Evolutionary conservation across 2,888 invertebrate genomes (phyloP), one percentile per base, ranked within the genome.

Genomic region (Leptodirus hochenwartii): DNA sequence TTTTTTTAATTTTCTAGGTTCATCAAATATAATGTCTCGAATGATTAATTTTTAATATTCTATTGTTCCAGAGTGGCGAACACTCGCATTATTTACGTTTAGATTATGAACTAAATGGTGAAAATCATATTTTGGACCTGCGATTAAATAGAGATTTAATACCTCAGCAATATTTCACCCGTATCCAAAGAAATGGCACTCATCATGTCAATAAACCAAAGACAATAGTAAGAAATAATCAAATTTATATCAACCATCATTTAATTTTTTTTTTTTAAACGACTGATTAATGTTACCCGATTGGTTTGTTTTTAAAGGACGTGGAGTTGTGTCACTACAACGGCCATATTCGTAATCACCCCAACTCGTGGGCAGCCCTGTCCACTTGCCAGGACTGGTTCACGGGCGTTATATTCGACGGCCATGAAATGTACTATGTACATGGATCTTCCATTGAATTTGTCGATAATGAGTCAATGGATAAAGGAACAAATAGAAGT

Each of bases 401-500:
- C 22, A 68, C 74, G 29, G 88, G 88, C 5, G 65, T 82, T 35
- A 65, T 88, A 37, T 80, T 67, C 50, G 84, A 87, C 49, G 85
- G 84, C 16, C 50, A 62, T 35, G 66, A 67, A 34, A 67, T 78
- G 53, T 75, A 73, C 51, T 81, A 84, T 50, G 68, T 90, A 30
- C 66, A 71, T 41, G 58, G 57, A 33, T 47, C 47, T 29, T 30
- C 32, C 16, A 53, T 53, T 32, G 43, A 44, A 25, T 10, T 12
- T 28, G 26, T 33, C 12, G 29, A 36, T 15, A 35, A 37, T 20
- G 34, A 36, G 15, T 8, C 6, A 30, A 37, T 24, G 35, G 35
- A 11, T 30, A n/a, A 20, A 8, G 6, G 8, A 20, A 20, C 20
- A n/a, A 20, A 20, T 20, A 20, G n/a, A 8, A 31, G 37, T 10